Base-by-base conservation (phyloP, 2,797 vertebrate species). In the Danio tinwini region DNA sequence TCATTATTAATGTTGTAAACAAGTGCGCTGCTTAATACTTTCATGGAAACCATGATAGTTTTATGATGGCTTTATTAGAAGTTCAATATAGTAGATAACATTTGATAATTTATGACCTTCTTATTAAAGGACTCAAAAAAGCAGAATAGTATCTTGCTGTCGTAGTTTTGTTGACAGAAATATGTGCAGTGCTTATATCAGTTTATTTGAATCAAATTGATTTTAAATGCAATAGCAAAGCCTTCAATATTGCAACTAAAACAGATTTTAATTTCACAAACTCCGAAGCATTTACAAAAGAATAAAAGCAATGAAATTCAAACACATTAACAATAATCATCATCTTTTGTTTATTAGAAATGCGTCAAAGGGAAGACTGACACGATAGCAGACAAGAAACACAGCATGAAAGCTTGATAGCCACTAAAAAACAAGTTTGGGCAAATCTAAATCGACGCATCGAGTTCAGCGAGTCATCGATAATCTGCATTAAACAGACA, bases 301-400 rank as follows among this genome's bases (percentile, higher is more conserved):
- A 14, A 12, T 17, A 73, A 52, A 55, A 14, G 0, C 44, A 6
- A 14, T 1, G 5, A 10, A n/a, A 39, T 19, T 29, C 6, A 0
- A 55, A 8, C 7, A 53, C 8, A 55, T 45, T 67, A 45, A 47
- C 45, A 19, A 56, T 58, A 56, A 37, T 65, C 9, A 37, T 4
- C 14, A 13, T 53, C 12, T 58, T 65, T 6, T 39, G 52, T 67
- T 76, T 56, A 76, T 76, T 65, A 45, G 62, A 67, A 76, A 62
- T 19, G 16, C 58, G 52, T 56, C 19, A 76, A 29, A 8, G 50
- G 17, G 9, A 29, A 1, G 42, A 12, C 14, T 6, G 29, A 50
- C 16, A n/a, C 14, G 67, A 37, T 55, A 16, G 44, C 52, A 40
- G 17, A n/a, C 7, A 52, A 74, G 8, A 53, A 29, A 42, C 16